These are phyloP conservation scores for Sebastes trivittatus DNA, from an alignment of 2,797 vertebrate genomes.

Conservation along the genomic window DNA sequence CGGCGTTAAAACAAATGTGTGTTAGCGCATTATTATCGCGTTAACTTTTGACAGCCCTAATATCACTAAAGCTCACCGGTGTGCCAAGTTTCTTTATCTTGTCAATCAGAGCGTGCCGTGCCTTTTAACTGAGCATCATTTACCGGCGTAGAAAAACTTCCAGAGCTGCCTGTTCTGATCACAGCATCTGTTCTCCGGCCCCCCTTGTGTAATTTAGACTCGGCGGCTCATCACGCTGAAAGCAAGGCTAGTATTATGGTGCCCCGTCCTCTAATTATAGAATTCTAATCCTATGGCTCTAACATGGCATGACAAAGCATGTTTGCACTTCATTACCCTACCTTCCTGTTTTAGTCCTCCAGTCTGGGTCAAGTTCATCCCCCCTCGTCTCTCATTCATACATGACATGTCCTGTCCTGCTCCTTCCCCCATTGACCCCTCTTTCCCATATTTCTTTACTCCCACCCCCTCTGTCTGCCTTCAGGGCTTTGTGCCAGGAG, in stretches of 20 bases:
- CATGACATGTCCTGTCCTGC: conserved; percentile 56
- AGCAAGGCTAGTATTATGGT: conserved; percentile 73
- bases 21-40: no score
- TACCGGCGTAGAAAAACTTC: conserved; percentile 42
- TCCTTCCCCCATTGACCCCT: conserved; percentile 62
- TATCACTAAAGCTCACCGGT: background rate
- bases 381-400: conserved; percentile 66
- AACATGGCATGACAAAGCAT: conserved; percentile 82
- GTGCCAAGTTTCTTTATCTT: conserved; percentile 14
- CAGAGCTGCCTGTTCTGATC: conserved; percentile 51
- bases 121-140: conserved; percentile 24
- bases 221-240: conserved; percentile 64
- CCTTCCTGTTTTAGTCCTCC: conserved; percentile 71
- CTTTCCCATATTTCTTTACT: conserved; percentile 39
- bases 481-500: conserved; percentile 60
- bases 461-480: conserved; percentile 30
- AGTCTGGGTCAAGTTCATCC: conserved; percentile 82
- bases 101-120: conserved; percentile 31
- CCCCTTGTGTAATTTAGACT: conserved; percentile 67
- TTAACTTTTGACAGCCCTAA: no score
- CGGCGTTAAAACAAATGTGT: no score
- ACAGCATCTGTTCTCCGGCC: conserved; percentile 67
- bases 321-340: conserved; percentile 80
- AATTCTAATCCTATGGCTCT: conserved; percentile 80
- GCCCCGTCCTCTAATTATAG: conserved; percentile 81